Conservation (phyloP, 2,888 invertebrate species). For the Drosophila rubida region DNA sequence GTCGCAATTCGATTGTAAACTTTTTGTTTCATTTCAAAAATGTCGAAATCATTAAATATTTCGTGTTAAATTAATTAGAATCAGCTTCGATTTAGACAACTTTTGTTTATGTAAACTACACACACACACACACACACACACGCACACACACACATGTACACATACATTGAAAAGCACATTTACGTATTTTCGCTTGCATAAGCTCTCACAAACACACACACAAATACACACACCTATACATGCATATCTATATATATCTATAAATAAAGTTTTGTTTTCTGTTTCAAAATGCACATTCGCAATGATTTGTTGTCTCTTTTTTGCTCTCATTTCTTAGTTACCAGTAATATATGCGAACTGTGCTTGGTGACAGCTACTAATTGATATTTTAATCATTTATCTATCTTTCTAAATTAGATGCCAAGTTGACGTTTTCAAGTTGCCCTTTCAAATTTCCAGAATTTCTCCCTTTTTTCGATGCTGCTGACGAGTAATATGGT, state of each 20-base stretch:
- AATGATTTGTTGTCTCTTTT: conserved; percentile 21
- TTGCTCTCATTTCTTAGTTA: not conserved
- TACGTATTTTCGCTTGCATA: conserved; percentile 20
- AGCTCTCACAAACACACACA: conserved; percentile 19
- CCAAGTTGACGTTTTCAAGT: conserved; percentile 53
- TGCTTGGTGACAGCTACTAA: not conserved
- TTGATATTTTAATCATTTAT: not conserved
- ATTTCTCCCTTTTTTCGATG: conserved; percentile 34
- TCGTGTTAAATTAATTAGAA: conserved; percentile 47
- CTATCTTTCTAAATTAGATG: conserved; percentile 32
- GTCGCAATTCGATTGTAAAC: conserved; percentile 36
- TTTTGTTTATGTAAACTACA: conserved; percentile 60
- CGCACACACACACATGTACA: conserved; percentile 32
- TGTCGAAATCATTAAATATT: conserved; percentile 47
- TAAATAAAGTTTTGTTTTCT: conserved; percentile 83
- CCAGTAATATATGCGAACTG: not conserved
- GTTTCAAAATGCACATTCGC: conserved; percentile 72
- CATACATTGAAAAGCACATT: conserved; percentile 25
- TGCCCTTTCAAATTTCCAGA: conserved; percentile 25
- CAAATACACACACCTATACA: conserved; percentile 27
- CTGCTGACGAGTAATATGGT: conserved; percentile 49
- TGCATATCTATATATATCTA: conserved; percentile 27
- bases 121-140: conserved; percentile 37
- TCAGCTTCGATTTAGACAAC: conserved; percentile 39
- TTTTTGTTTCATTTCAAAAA: conserved; percentile 53